Base-by-base conservation (phyloP, 1,140 invertebrate genomes). In the Pseudomyrmex dendroicus region DNA sequence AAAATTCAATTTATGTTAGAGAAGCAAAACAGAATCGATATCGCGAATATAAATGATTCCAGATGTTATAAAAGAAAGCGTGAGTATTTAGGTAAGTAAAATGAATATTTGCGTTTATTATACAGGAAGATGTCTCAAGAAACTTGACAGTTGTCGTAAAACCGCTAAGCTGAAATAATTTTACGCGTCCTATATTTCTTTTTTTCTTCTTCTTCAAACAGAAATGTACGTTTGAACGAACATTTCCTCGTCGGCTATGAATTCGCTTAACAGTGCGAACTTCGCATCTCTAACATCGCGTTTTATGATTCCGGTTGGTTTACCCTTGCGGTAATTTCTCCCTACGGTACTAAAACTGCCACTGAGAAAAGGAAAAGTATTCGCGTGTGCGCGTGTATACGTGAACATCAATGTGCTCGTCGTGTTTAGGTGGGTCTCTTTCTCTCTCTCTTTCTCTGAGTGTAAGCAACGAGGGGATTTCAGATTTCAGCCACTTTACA, bases 281-380 rank as follows among this genome's bases (percentile, higher is more conserved):
- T 10, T 5, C 17, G 44, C 2, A 17, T 13, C 8, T 20, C 44
- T 70, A 62, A 80, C 68, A 50, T 17, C 35, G 35, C 62, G 35
- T 72, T 72, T 72, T 25, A 80, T 57, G 66, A 25, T 80, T 80
- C 64, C 22, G 20, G 54, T 25, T 80, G 44, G 56, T 50, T 70
- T 68, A 35, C 15, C n/a, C 50, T 13, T 52, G 54, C 4, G 44
- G 67, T 85, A 83, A 89, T 85, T 83, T 22, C 57, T 89, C 88
- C 76, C 76, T 1, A 2, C 15, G 83, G 83, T 87, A 89, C 84
- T 89, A 89, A 89, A 89, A 89, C 48, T 56, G 52, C 48, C 67
- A 83, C 87, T 76, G 73, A 66, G 64, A 64, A 82, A 35, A 87
- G 74, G 56, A 76, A 72, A 87, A 89, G 74, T 82, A 84, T 73